Conservation (phyloP, 1,140 invertebrate genomes). For the Drosophila burlai region DNA sequence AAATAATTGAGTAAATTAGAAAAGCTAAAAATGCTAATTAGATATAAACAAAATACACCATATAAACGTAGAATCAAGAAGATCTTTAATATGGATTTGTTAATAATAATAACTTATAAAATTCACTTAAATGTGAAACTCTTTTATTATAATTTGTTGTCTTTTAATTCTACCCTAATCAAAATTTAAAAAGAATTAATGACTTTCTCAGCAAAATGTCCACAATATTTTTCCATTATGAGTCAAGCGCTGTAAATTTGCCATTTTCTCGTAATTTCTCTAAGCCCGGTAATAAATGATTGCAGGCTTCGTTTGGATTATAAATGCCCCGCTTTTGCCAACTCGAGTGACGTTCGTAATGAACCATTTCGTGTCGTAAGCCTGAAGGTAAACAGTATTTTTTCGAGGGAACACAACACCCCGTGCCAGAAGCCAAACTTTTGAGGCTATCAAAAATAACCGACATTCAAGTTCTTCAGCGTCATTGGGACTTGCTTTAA, state of each 20-base stretch:
- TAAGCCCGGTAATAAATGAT: conserved; percentile 51
- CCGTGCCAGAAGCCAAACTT: conserved; percentile 3
- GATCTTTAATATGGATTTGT: too few species aligned
- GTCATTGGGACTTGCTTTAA: conserved; percentile 34
- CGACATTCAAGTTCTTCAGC: conserved; percentile 36
- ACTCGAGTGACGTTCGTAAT: conserved; percentile 62
- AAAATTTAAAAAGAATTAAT: conserved; percentile 2
- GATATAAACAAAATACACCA: background rate
- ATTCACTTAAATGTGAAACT: too few species aligned
- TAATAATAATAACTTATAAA: too few species aligned
- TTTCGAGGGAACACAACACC: conserved; percentile 9
- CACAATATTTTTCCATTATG: conserved; percentile 17
- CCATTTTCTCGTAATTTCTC: conserved; percentile 18
- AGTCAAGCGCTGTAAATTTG: conserved; percentile 33
- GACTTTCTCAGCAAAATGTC: conserved; percentile 10
- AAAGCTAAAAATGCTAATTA: background rate
- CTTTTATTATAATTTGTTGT: background rate
- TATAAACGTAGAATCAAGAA: background rate
- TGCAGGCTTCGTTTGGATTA: conserved; percentile 50
- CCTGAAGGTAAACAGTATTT: conserved; percentile 51
- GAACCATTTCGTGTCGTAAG: conserved; percentile 55
- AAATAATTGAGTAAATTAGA: background rate
- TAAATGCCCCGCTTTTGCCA: conserved; percentile 56
- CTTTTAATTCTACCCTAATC: background rate
- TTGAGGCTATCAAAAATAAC: conserved; percentile 13